These are phyloP conservation scores for Nemapogon koenigi DNA, from an alignment of 2,888 invertebrate species.

Conservation along the genomic window DNA sequence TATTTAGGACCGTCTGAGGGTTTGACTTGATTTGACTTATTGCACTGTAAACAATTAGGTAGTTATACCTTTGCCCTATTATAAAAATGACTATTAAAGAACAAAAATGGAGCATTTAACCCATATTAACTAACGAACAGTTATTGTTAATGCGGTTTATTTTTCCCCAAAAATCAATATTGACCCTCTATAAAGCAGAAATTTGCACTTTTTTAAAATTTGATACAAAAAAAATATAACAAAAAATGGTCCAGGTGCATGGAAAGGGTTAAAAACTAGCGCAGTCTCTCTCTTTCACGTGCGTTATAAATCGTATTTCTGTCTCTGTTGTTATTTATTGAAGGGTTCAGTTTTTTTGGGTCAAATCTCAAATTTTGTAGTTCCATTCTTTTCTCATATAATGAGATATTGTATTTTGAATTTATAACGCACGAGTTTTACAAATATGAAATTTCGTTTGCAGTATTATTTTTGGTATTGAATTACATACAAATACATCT, in stretches of 20 bases:
- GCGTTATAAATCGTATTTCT: slow-evolving; percentile 16
- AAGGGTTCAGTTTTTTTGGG: slow-evolving; percentile 50
- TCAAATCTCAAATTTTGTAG: slow-evolving; percentile 57
- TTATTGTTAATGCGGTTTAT: slow-evolving; percentile 31
- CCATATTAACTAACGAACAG: slow-evolving; percentile 47
- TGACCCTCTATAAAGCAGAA: slow-evolving; percentile 48
- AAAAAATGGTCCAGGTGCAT: slow-evolving; percentile 52
- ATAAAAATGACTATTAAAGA: too few relatives aligned
- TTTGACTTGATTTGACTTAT: too few relatives aligned
- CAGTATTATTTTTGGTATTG: too few relatives aligned
- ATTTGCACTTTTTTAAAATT: slow-evolving; percentile 57
- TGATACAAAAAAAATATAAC: slow-evolving; percentile 35
- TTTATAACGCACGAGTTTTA: slow-evolving; percentile 34
- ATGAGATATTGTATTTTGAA: slow-evolving; percentile 58
- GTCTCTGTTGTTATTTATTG: slow-evolving; percentile 34
- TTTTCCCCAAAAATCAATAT: slow-evolving; percentile 54
- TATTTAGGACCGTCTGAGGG: too few relatives aligned
- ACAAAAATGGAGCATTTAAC: slow-evolving; percentile 17
- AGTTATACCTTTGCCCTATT: too few relatives aligned
- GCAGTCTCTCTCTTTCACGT: slow-evolving; percentile 25
- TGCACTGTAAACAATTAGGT: too few relatives aligned
- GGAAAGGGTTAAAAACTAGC: slow-evolving; percentile 42
- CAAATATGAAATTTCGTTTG: slow-evolving; percentile 31
- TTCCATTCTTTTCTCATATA: slow-evolving; percentile 47
- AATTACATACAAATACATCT: too few relatives aligned